Base-by-base conservation (phyloP, 1,140 invertebrate genomes). In the Drosophila pectinifera region DNA sequence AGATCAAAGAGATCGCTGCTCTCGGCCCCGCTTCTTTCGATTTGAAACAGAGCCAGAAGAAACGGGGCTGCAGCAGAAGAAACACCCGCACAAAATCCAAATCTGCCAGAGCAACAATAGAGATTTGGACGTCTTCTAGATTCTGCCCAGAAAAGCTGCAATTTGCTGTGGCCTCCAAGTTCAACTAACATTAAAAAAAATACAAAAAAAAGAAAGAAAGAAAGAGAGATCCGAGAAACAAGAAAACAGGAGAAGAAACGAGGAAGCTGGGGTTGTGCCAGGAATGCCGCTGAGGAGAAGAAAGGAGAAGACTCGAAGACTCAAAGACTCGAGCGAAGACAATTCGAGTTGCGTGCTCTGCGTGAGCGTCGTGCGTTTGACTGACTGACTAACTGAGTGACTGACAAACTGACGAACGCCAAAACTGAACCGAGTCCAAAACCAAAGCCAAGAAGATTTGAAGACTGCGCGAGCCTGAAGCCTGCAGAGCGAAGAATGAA, bases 311-410 rank as follows among this genome's bases (percentile, higher is more conserved):
- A 22, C 3, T 10, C 6, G 26, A n/a, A n/a, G n/a, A n/a, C n/a
- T n/a, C 38, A 14, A 62, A 67, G 58, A 64, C 39, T 46, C 43
- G 55, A 63, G 53, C 38, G 56, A 82, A 72, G 77, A 81, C 65
- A 90, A 89, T 86, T 85, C 73, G 62, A 90, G 72, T 83, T 91
- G 90, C 90, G 90, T 91, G 90, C 91, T 90, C 83, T 91, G 90
- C 90, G 90, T 91, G 90, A 91, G 90, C 90, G 90, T 91, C 86
- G 84, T 88, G 84, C 84, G 84, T 88, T 89, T 57, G 54, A 78
- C 78, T 61, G 75, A 69, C 80, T 41, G 62, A 61, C 45, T 53
- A 38, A 61, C 56, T 36, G 73, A 56, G 36, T 38, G 26, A 42
- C 56, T 48, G 72, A 74, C 75, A 53, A 63, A 78, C 69, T 61